A percentile compares a stretch with the other conserved stretches of the same genome.
phyloP scores from a whole-genome alignment of 2,888 invertebrate genomes.

The Steromphala cineraria region DNA sequence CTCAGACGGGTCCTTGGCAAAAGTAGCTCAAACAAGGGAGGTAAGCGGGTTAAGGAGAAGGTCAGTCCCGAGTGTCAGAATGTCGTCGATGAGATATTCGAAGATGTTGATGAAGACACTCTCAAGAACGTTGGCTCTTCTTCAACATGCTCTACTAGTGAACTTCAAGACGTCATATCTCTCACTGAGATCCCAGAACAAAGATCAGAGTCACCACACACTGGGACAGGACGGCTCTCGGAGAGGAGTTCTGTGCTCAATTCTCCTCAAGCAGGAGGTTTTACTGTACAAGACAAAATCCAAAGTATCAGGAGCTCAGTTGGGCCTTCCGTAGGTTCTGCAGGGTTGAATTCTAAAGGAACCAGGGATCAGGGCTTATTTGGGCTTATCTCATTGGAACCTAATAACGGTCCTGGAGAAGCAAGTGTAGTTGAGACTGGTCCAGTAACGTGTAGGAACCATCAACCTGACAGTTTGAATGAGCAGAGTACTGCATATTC shows the following conservation, averaged over 20 bases:
- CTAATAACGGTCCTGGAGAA: too few species aligned
- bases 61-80: slow-evolving; percentile 1
- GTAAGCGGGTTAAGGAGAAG: neutral
- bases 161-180: neutral
- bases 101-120: slow-evolving; percentile 6
- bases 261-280: neutral
- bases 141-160: neutral
- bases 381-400: too few species aligned
- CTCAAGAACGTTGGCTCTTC: neutral
- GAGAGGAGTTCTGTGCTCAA: neutral
- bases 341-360: too few species aligned
- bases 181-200: neutral
- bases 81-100: slow-evolving; percentile 5
- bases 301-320: too few species aligned
- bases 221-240: neutral
- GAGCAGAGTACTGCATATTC: too few species aligned
- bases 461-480: too few species aligned
- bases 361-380: too few species aligned
- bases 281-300: neutral
- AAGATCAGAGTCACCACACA: neutral
- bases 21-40: neutral
- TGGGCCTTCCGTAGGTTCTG: too few species aligned
- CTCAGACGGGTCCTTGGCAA: neutral
- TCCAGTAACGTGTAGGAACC: too few species aligned
- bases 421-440: too few species aligned